Evolutionary conservation across 2,888 invertebrate species (phyloP), one percentile per base, ranked within the genome.

Genomic region (Rutpela maculata): DNA sequence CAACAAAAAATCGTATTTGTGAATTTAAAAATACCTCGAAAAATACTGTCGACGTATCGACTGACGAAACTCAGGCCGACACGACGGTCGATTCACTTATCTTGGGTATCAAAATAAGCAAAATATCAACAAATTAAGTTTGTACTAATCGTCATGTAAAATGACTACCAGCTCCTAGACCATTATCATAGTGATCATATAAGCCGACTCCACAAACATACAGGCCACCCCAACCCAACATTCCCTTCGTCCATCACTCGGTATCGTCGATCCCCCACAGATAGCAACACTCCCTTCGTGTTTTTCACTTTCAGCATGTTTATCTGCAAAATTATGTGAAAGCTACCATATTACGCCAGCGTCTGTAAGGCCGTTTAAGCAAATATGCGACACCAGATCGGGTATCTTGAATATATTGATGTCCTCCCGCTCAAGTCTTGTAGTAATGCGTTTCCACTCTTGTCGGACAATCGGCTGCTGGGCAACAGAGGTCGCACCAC

Each of bases 291-390:
- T 75, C 79, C 80, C 80, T 81, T 80, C 82, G 81, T 82, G 82
- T 82, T 83, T 83, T 80, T 78, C 80, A 75, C 81, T 76, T 77
- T 78, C 78, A 74, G 76, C 70, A 67, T 71, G 79, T 80, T 80
- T 85, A 84, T 86, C 86, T 77, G 83, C 78, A 87, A 84, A 88
- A 84, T 87, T 87, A 88, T 88, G 87, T 86, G 88, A 85, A 86
- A 81, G 87, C 88, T 88, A 87, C 89, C 88, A 88, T 87, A 89
- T 89, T 89, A 89, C 89, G 88, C 88, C 86, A 84, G 85, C 86
- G 87, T 83, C 84, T 83, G 85, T 85, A 85, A 85, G 84, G 85
- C 83, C 86, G 89, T 88, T 88, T 88, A 88, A 87, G 88, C 88
- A 88, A 88, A 89, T 89, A 88, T 88, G 88, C 86, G 88, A 88